Base-by-base conservation (phyloP, 1,140 invertebrate genomes). In the Acromyrmex heyeri region DNA sequence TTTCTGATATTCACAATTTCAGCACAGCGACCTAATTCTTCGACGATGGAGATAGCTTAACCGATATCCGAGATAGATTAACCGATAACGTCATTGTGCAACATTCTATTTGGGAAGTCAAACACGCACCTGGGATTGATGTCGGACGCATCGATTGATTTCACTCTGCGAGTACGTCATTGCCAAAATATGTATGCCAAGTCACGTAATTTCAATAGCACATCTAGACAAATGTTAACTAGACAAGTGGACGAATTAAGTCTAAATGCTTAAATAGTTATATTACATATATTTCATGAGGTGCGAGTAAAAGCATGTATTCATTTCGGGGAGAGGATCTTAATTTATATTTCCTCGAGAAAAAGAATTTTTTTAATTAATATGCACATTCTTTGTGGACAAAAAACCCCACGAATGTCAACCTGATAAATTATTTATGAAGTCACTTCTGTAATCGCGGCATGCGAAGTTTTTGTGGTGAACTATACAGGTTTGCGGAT, bases 401-500 rank as follows among this genome's bases (percentile, higher is more conserved):
- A 57, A 50, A 24, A 21, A 7, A 16, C 10, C 6, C 18, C 53
- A 44, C 30, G 48, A 61, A 50, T 75, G n/a, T 83, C 55, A 27
- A n/a, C 27, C 38, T 34, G 16, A 75, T 83, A 30, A 73, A 83
- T 75, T 73, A 83, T 83, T 73, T 73, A 83, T 61, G 38, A 61
- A n/a, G n/a, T 8, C 14, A 70, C n/a, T 2, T 83, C 48, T 62
- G 69, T 61, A 83, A 69, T 83, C 79, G 38, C 55, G 65, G 24
- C 65, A 70, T 57, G 65, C 12, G 27, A 38, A 50, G 12, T 44
- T 83, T 73, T 83, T 73, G 79, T 21, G 79, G 53, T 61, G 55
- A 73, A 73, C 53, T 57, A 73, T 50, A 83, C 69, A 53, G n/a
- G 69, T 83, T 83, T 75, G 57, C 69, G 69, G 62, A 83, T 83